phyloP scores from a whole-genome alignment of 1,140 invertebrate species.

The Papilio polyxenes region DNA sequence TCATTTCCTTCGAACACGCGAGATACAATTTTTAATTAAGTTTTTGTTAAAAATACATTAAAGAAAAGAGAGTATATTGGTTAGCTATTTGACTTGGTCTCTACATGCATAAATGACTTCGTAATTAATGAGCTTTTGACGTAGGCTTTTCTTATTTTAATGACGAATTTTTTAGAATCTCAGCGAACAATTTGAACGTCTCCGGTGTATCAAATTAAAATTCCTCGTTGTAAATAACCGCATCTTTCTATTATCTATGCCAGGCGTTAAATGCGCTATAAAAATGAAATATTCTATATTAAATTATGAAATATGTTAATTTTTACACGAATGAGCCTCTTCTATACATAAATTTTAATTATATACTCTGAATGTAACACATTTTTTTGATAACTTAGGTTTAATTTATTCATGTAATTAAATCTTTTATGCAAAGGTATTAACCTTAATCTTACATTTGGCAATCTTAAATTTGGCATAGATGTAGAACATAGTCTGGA shows the following conservation, averaged over 20 bases:
- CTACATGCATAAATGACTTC: constrained; percentile 72
- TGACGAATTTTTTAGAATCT: constrained; percentile 59
- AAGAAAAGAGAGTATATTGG: constrained; percentile 59
- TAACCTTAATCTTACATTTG: not conserved
- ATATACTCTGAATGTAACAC: constrained; percentile 17
- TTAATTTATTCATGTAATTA: constrained; percentile 14
- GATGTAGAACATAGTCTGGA: too few relatives aligned
- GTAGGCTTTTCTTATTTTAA: constrained; percentile 58
- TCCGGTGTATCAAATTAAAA: constrained; percentile 64
- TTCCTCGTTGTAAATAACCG: constrained; percentile 45
- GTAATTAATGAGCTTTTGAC: constrained; percentile 71
- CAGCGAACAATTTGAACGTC: constrained; percentile 48
- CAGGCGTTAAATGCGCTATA: constrained; percentile 19
- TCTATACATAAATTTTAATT: constrained; percentile 9
- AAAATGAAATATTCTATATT: constrained; percentile 25
- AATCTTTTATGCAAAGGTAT: not conserved
- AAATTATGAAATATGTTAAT: constrained; percentile 24
- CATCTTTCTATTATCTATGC: constrained; percentile 28
- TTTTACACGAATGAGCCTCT: constrained; percentile 5
- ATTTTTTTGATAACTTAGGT: constrained; percentile 6
- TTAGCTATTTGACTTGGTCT: constrained; percentile 52
- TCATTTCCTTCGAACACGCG: constrained; percentile 78
- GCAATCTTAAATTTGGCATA: not conserved
- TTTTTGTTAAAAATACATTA: constrained; percentile 80
- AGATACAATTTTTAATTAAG: constrained; percentile 80